These are phyloP conservation scores for Chaetorhynchus papuensis DNA, from an alignment of 2,113 vertebrate genomes.

Conservation along the genomic window DNA sequence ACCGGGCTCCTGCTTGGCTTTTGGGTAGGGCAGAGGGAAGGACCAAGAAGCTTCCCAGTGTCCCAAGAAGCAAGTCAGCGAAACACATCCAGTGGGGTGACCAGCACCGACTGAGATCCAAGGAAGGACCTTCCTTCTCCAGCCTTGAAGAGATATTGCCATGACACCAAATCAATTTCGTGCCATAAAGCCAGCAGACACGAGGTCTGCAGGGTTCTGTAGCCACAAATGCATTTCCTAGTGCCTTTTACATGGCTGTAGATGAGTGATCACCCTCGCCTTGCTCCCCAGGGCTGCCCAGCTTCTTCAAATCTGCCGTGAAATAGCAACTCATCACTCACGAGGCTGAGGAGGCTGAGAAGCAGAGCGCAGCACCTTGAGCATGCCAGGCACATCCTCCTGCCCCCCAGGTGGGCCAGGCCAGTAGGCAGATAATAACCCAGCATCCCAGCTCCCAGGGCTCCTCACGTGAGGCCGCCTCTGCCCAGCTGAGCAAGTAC, in stretches of 20 bases:
- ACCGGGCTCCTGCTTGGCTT: background rate
- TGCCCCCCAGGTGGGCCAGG: background rate
- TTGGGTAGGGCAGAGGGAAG: background rate
- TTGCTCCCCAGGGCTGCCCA: background rate
- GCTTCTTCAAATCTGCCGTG: background rate
- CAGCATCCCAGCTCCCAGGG: background rate
- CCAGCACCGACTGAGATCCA: accelerated
- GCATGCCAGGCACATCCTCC: background rate
- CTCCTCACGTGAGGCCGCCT: background rate
- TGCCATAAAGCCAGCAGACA: background rate
- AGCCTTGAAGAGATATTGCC: background rate
- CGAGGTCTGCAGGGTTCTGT: background rate
- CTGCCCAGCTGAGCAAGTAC: background rate
- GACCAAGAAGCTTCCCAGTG: background rate
- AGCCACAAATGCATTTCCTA: background rate
- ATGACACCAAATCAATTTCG: accelerated
- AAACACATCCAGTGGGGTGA: background rate
- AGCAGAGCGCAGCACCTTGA: accelerated
- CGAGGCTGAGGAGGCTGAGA: background rate
- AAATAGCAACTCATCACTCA: accelerated
- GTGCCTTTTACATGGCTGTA: background rate
- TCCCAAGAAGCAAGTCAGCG: background rate
- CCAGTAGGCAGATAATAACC: background rate
- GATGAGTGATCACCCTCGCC: background rate
- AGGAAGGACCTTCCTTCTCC: background rate